A percentile compares a stretch with the other conserved stretches of the same genome.
These are phyloP conservation scores for Dasypus novemcinctus DNA, from an alignment of 2,113 vertebrate species.

Conservation along the genomic window DNA sequence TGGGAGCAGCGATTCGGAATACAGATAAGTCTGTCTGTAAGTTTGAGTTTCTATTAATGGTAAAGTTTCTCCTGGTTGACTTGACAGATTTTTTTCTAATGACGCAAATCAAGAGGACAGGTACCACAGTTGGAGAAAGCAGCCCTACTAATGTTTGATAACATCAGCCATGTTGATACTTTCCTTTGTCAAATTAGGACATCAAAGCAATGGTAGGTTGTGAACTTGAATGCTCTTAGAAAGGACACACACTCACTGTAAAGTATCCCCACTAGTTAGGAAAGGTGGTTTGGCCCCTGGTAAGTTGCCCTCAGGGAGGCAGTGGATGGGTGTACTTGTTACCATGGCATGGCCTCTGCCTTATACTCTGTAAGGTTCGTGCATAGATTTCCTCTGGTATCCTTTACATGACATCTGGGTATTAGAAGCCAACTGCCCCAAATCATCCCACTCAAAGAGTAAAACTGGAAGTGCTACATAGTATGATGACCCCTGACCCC, in stretches of 20 bases:
- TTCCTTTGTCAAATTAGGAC: constrained; percentile 36
- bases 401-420: constrained; percentile 68
- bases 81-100: constrained; percentile 54
- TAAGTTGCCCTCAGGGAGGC: constrained; percentile 15
- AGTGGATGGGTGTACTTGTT: background rate
- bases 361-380: constrained; percentile 49
- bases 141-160: background rate
- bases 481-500: constrained; percentile 44
- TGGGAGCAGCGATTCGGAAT: constrained; percentile 12
- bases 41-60: constrained; percentile 54
- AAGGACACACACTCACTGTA: background rate
- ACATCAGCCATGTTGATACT: background rate
- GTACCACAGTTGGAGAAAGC: constrained; percentile 29
- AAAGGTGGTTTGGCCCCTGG: constrained; percentile 12
- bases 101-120: constrained; percentile 42
- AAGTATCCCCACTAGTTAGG: constrained; percentile 4
- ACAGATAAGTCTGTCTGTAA: constrained; percentile 45
- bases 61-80: constrained; percentile 49
- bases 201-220: background rate
- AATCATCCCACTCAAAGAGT: constrained; percentile 59
- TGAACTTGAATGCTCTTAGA: constrained; percentile 25
- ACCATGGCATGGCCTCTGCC: background rate
- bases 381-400: constrained; percentile 42
- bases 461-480: constrained; percentile 54
- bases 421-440: constrained; percentile 70